These are phyloP conservation scores for Polyodon spathula DNA, from an alignment of 2,113 vertebrate genomes.

Conservation along the genomic window DNA sequence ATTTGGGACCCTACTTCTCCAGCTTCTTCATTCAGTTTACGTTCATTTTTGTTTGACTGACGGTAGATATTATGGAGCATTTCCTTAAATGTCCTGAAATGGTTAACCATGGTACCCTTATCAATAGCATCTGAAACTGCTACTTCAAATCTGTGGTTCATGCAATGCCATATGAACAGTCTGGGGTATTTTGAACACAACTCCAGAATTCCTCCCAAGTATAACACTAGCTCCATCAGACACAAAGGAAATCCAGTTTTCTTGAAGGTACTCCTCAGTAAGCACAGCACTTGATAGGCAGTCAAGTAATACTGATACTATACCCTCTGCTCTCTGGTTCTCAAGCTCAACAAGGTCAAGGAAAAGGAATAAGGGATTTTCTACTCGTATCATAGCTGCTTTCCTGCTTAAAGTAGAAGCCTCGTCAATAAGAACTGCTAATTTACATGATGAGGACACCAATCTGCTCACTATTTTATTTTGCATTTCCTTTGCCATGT, in stretches of 20 bases:
- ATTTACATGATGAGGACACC: conserved; percentile 15
- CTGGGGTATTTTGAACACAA: conserved; percentile 10
- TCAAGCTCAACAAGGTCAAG: conserved; percentile 18
- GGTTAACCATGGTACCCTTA: conserved; percentile 18
- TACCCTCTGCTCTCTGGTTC: conserved; percentile 14
- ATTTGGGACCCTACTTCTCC: conserved; percentile 2
- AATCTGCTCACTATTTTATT: conserved; percentile 13
- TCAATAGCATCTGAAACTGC: conserved; percentile 22
- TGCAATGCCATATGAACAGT: conserved; percentile 20
- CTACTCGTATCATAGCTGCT: conserved; percentile 17
- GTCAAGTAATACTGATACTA: conserved; percentile 10
- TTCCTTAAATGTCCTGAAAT: conserved; percentile 26
- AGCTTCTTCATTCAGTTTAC: conserved; percentile 12
- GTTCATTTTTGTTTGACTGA: conserved; percentile 22
- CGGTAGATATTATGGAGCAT: conserved; percentile 24
- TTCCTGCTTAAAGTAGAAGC: conserved; percentile 18
- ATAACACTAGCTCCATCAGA: conserved; percentile 22
- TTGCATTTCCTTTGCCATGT: conserved; percentile 14
- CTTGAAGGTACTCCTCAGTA: conserved; percentile 16
- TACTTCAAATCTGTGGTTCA: conserved; percentile 23
- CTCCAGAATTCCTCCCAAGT: conserved; percentile 13
- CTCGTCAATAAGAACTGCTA: conserved; percentile 16
- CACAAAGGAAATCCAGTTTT: conserved; percentile 19
- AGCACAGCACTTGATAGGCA: conserved; percentile 18
- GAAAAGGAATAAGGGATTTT: conserved; percentile 1